Conservation (phyloP, 1,140 invertebrate species). For the Aphelenchoides avenae region DNA sequence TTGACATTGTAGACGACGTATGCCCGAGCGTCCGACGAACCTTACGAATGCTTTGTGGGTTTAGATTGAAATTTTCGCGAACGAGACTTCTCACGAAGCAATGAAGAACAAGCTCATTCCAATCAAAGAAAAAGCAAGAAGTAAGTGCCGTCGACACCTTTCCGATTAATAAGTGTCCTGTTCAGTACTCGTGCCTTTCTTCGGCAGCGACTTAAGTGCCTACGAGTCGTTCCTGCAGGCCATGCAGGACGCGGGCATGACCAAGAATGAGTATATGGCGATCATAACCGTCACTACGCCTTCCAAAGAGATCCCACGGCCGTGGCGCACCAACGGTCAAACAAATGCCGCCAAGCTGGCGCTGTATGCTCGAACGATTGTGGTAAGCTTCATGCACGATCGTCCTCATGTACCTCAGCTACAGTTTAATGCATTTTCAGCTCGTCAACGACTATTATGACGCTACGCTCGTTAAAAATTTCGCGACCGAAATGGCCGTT, state of each 20-base stretch:
- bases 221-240: constrained; percentile 26
- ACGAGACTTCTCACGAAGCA: too few relatives aligned
- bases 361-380: constrained; percentile 24
- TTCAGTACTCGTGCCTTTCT: constrained; percentile 25
- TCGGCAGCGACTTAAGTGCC: constrained; percentile 16
- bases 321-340: constrained; percentile 3
- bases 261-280: constrained; percentile 15
- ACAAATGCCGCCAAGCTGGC: constrained; percentile 7
- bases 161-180: too few relatives aligned
- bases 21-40: too few relatives aligned
- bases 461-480: constrained; percentile 2
- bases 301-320: constrained; percentile 10
- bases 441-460: constrained; percentile 35
- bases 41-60: too few relatives aligned
- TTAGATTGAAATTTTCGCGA: too few relatives aligned
- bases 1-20: too few relatives aligned
- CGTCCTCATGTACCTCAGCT: background rate
- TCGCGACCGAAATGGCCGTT: constrained; percentile 18
- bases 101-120: too few relatives aligned
- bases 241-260: constrained; percentile 12
- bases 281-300: constrained; percentile 25
- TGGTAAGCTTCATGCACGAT: constrained; percentile 19
- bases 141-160: too few relatives aligned
- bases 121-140: too few relatives aligned
- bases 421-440: constrained; percentile 4